These are phyloP conservation scores for Adelognathus sp. DNA, from an alignment of 2,888 invertebrate species.

Conservation along the genomic window DNA sequence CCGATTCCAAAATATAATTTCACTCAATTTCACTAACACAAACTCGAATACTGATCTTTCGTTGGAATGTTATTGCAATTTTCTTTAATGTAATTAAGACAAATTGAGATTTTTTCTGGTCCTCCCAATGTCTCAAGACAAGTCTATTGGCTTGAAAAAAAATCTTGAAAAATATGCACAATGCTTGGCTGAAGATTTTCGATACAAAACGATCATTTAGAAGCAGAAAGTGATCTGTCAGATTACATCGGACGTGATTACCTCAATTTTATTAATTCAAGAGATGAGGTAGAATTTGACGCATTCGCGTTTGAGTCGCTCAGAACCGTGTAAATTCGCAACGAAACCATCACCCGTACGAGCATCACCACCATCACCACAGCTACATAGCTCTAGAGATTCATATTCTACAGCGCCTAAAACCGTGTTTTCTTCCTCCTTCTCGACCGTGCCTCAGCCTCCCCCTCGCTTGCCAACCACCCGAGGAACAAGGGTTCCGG, in stretches of 20 bases:
- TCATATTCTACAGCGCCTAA: slow-evolving; percentile 48
- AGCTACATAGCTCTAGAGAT: slow-evolving; percentile 27
- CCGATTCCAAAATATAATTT: not conserved
- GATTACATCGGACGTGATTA: not conserved
- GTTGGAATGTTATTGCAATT: too few relatives aligned
- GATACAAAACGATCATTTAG: not conserved
- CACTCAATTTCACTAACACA: too few relatives aligned
- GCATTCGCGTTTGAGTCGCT: not conserved
- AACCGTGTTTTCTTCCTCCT: not conserved
- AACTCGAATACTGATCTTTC: too few relatives aligned
- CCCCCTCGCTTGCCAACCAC: not conserved
- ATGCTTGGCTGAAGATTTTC: not conserved
- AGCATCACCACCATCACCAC: slow-evolving; percentile 27
- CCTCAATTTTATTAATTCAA: not conserved
- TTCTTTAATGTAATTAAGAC: too few relatives aligned
- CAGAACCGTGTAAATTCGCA: not conserved
- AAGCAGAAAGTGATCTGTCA: not conserved
- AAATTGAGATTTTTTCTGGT: too few relatives aligned
- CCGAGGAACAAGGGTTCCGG: slow-evolving; percentile 50
- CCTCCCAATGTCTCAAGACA: too few relatives aligned
- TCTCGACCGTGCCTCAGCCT: not conserved
- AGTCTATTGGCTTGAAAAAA: too few relatives aligned
- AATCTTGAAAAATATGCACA: not conserved
- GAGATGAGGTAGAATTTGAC: not conserved
- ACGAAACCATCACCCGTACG: slow-evolving; percentile 47